A percentile compares a stretch with the other conserved stretches of the same genome.
These are phyloP conservation scores for Drosophila rhopaloa DNA, from an alignment of 1,140 invertebrate genomes.

Conservation along the genomic window DNA sequence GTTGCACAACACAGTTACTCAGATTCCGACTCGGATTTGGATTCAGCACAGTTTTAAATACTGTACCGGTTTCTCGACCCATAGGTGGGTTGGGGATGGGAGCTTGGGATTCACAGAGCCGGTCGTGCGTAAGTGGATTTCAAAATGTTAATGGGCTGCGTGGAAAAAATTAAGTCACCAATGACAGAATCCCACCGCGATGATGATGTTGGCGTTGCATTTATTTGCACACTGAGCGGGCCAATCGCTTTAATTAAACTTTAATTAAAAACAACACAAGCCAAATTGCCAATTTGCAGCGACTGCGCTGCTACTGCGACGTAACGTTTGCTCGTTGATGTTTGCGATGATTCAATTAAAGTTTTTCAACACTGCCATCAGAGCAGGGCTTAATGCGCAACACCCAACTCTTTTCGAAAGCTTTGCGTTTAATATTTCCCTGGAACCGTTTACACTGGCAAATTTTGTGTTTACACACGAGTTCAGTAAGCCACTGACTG, in stretches of 20 bases:
- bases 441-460: slow-evolving; percentile 23
- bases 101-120: neutral
- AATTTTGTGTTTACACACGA: slow-evolving; percentile 25
- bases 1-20: slow-evolving; percentile 32
- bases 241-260: slow-evolving; percentile 77
- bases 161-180: slow-evolving; percentile 40
- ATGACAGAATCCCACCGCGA: slow-evolving; percentile 22
- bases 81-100: neutral
- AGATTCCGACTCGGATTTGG: slow-evolving; percentile 26
- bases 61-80: slow-evolving; percentile 60
- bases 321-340: slow-evolving; percentile 45
- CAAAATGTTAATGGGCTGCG: slow-evolving; percentile 48
- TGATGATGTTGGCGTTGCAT: slow-evolving; percentile 29
- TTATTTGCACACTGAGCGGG: slow-evolving; percentile 26
- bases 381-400: slow-evolving; percentile 27
- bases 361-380: slow-evolving; percentile 66
- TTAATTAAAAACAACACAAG: slow-evolving; percentile 77
- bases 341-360: slow-evolving; percentile 78
- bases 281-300: slow-evolving; percentile 72
- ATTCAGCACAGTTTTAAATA: slow-evolving; percentile 12
- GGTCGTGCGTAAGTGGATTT: slow-evolving; percentile 46
- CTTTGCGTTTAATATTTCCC: slow-evolving; percentile 24
- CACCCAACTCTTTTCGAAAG: slow-evolving; percentile 12
- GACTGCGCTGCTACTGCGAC: slow-evolving; percentile 13
- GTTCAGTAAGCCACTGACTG: slow-evolving; percentile 27